Percentiles rank a stretch among this genome's conserved stretches.
Conservation (phyloP, 2,888 invertebrate species). For the Rhodophaea formosa region DNA sequence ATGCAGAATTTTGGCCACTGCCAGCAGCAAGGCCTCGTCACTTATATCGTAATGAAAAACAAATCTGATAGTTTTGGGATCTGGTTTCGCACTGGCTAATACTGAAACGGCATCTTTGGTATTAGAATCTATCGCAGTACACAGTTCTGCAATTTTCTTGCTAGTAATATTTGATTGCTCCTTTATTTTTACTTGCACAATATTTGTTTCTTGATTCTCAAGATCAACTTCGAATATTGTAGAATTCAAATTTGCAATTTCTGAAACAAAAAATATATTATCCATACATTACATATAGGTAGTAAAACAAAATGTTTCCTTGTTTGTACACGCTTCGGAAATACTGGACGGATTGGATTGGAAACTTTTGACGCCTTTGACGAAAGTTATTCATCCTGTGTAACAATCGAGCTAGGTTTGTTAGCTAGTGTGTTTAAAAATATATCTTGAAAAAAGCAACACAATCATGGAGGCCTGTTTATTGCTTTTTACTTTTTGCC, state of each 20-base stretch:
- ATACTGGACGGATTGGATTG: no score
- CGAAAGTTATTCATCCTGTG: no score
- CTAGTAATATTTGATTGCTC: constrained; percentile 67
- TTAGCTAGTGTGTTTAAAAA: no score
- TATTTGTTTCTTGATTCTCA: constrained; percentile 83
- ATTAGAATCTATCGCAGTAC: constrained; percentile 18
- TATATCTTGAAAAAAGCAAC: no score
- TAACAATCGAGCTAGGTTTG: no score
- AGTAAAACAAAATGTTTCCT: no score
- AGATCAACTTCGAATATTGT: constrained; percentile 79
- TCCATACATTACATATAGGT: constrained; percentile 35
- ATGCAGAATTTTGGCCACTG: background rate
- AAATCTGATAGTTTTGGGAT: constrained; percentile 74
- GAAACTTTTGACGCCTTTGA: no score
- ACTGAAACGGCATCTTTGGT: constrained; percentile 42
- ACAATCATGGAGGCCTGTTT: no score
- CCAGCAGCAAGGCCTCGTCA: constrained; percentile 72
- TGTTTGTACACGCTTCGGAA: no score
- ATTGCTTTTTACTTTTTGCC: no score
- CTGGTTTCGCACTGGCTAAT: constrained; percentile 74
- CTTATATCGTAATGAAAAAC: constrained; percentile 81
- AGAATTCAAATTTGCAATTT: constrained; percentile 51
- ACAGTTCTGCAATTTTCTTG: constrained; percentile 35
- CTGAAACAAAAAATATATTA: background rate
- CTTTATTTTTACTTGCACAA: constrained; percentile 82